Evolutionary conservation across 2,797 vertebrate species (phyloP).

Genomic region (Gymnoscopelus microlampas): DNA sequence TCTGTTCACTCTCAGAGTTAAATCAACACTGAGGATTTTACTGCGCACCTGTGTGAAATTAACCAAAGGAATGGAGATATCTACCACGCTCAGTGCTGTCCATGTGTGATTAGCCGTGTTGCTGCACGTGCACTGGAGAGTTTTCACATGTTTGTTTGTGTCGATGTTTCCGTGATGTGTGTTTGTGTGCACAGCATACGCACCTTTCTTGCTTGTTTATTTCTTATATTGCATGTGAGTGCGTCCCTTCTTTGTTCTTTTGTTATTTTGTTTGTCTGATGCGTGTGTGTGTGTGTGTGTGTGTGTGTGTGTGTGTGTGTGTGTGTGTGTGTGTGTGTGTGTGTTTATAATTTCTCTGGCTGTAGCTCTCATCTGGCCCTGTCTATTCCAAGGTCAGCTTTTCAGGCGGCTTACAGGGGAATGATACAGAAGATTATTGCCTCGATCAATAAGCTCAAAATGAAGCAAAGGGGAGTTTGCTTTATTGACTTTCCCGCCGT

Average conservation of each 20-base stretch:
- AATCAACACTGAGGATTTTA: no score
- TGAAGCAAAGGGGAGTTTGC: conserved; percentile 86
- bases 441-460: conserved; percentile 87
- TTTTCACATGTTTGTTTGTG: conserved; percentile 29
- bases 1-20: no score
- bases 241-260: conserved; percentile 43
- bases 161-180: conserved; percentile 5
- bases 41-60: conserved; percentile 60
- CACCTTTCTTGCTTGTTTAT: conserved; percentile 29
- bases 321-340: conserved; percentile 52
- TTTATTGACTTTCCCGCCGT: conserved; percentile 85
- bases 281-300: conserved; percentile 43
- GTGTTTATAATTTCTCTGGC: conserved; percentile 54
- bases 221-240: conserved; percentile 43
- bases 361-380: conserved; percentile 71
- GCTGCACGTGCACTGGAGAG: conserved; percentile 40
- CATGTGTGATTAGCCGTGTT: conserved; percentile 49
- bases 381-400: conserved; percentile 85
- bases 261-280: conserved; percentile 45
- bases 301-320: neutral
- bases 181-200: neutral
- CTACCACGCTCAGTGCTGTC: conserved; percentile 38
- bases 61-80: conserved; percentile 48
- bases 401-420: conserved; percentile 84
- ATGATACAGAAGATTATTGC: conserved; percentile 88